Evolutionary conservation across 2,888 invertebrate species (phyloP).

Genomic region (Amphipyra berbera): DNA sequence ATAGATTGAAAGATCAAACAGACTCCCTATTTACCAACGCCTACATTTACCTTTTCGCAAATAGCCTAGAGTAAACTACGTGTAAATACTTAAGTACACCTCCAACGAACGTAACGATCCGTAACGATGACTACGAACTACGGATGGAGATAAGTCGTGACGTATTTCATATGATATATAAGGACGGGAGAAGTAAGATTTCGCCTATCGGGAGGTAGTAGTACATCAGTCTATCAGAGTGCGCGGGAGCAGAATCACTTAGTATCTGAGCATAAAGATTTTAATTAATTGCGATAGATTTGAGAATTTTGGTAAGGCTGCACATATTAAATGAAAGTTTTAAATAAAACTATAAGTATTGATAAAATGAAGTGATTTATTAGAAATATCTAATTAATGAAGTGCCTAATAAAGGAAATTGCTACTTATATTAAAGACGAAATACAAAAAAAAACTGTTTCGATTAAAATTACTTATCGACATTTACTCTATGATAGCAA

Average conservation of each 20-base stretch:
- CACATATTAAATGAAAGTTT: slow-evolving; percentile 40
- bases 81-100: slow-evolving; percentile 1
- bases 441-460: too few species aligned
- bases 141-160: slow-evolving; percentile 54
- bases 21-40: slow-evolving; percentile 17
- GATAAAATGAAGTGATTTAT: too few species aligned
- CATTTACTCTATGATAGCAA: too few species aligned
- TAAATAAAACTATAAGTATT: background rate
- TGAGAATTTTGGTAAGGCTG: slow-evolving; percentile 55
- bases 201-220: slow-evolving; percentile 30
- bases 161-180: slow-evolving; percentile 53
- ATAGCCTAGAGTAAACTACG: slow-evolving; percentile 26
- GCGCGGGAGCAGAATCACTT: slow-evolving; percentile 7
- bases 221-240: slow-evolving; percentile 8
- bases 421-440: too few species aligned
- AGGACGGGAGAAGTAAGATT: slow-evolving; percentile 10
- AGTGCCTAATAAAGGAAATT: too few species aligned
- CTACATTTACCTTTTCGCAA: slow-evolving; percentile 20
- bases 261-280: background rate
- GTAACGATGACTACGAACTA: slow-evolving; percentile 50
- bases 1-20: slow-evolving; percentile 28
- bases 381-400: too few species aligned
- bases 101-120: slow-evolving; percentile 22
- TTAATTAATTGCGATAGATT: slow-evolving; percentile 21
- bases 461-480: too few species aligned